Base-by-base conservation (phyloP, 2,113 vertebrate genomes). In the Myodes glareolus region DNA sequence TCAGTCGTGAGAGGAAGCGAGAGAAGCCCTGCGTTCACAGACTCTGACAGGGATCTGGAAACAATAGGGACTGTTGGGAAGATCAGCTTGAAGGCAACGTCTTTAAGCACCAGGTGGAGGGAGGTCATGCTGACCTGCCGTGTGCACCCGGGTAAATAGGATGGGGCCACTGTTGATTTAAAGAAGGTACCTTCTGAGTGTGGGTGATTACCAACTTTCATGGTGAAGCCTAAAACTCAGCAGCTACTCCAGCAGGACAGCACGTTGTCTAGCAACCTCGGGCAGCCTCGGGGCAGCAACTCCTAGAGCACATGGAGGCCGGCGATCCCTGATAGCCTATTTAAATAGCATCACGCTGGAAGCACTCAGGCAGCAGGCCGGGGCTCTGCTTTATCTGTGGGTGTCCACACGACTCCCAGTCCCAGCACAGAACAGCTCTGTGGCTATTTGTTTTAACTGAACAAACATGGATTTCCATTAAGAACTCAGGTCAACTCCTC, bases 401-500 rank as follows among this genome's bases (percentile, higher is more conserved):
- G 93, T 93, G 95, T 98, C 98, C 97, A 95, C 97, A 96, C 65
- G 76, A 25, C 68, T 93, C 97, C 97, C 89, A 88, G 82, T 95
- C 95, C 97, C 81, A 94, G 96, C 90, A 90, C 33, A 73, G 63
- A 78, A 94, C 96, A 92, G 96, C 91, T 96, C 97, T 96, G 91
- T 97, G 94, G 76, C 0, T 98, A 93, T 99, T 99, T 99, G 98
- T 95, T 98, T 98, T 98, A 98, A 92, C 96, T 97, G 98, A 98
- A 97, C 98, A 99, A 99, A 99, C 98, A 99, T 50, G 0, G 29
- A 95, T 85, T 97, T 98, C 98, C 98, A 98, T 98, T 98, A 98
- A 72, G 96, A 96, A 88, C 55, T 96, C 95, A 52, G 91, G 95
- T 96, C 98, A 98, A 70, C 96, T 98, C 97, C 82, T 94, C 92